Base-by-base conservation (phyloP, 2,113 vertebrate genomes). In the Calidris pugnax region DNA sequence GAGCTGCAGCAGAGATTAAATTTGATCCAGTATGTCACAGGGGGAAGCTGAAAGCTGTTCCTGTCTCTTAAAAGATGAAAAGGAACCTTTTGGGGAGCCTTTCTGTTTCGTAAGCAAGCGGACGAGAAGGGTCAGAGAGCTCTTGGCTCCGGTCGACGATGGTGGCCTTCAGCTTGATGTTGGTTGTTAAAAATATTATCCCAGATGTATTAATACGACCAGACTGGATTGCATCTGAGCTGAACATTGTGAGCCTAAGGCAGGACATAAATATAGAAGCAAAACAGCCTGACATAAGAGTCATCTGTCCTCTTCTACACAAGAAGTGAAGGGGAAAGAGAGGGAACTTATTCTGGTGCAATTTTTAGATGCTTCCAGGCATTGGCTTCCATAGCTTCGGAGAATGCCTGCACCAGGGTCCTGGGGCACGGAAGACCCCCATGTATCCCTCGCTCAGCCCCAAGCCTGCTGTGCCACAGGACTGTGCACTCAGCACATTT, bases 231-330 rank as follows among this genome's bases (percentile, higher is more conserved):
- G 94, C 96, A 95, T 95, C 87, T 92, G 94, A 93, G 93, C 90
- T 95, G 97, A 97, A 97, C 96, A 96, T 92, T 81, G 91, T 95
- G 95, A 97, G 96, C 97, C 96, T 81, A 84, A 96, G 97, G 97
- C 96, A 95, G 93, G 87, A 72, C 96, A 94, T 95, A 97, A 97
- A 97, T 96, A 97, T 97, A 97, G 97, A 96, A 97, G 83, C 89
- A 92, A 97, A 97, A 93, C 94, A 97, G 87, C 84, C 93, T 94
- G 87, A 95, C 87, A 96, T 93, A 87, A 95, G 96, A 96, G 96
- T 95, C 96, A 97, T 97, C 93, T 96, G 97, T 93, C 88, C 87
- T 86, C 89, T 95, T 93, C 93, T 56, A 77, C 83, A 85, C 63
- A 83, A 91, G 92, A 89, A 88, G 84, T 51, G 28, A 90, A 95